Evolutionary conservation across 2,888 invertebrate genomes (phyloP), one percentile per base, ranked within the genome.

Genomic region (Andrena trimmerana): DNA sequence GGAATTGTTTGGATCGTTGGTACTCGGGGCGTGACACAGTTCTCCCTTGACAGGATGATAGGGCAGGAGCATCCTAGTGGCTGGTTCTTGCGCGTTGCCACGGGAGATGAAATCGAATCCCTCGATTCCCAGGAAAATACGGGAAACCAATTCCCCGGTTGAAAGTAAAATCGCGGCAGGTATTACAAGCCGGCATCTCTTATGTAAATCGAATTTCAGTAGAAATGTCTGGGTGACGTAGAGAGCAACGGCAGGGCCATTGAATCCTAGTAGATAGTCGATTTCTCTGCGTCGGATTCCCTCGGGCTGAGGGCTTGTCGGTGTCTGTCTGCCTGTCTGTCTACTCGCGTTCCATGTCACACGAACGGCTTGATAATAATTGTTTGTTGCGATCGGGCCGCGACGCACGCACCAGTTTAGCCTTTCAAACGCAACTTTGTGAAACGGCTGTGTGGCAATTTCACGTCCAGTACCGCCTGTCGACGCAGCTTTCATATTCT

Each of bases 151-250:
- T 42, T 16, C 48, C 4, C 29, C 65, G 65, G 78, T 67, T 31
- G 67, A 83, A 84, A 82, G 81, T 87, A 85, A 77, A 83, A 73
- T 83, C 76, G 66, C 52, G 66, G 66, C 52, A 70, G 42, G 69
- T 57, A 69, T 62, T 60, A 79, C 77, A 75, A 70, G 74, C 42
- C 42, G 59, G 63, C 48, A 33, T 72, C 69, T 75, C 63, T 27
- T 77, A 86, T 84, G 85, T 76, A 88, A 90, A 89, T 90, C 85
- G 87, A 90, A 90, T 91, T 89, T 89, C 89, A 82, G 89, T 89
- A 83, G 84, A 84, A 84, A 86, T 85, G 86, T 88, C 83, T 73
- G 83, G 81, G 63, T 83, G 82, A 85, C 70, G 86, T 85, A 81
- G 86, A 72, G 75, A 84, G 13, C 42, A 42, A 1, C 78, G 67